These are phyloP conservation scores for Tenualosa thibaudeaui DNA, from an alignment of 2,797 vertebrate genomes.

Conservation along the genomic window DNA sequence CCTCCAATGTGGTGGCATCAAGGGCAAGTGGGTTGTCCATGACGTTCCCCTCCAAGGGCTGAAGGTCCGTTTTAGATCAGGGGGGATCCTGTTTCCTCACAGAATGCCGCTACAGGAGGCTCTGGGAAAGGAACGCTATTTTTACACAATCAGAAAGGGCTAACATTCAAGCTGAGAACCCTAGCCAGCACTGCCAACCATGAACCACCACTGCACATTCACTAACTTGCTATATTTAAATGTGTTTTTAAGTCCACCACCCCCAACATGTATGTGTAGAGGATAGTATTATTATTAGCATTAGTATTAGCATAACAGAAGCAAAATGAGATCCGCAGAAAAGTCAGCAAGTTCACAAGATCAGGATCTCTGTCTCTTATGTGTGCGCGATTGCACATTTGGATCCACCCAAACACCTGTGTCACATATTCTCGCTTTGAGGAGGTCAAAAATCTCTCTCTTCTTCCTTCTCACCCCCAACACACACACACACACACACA, in stretches of 20 bases:
- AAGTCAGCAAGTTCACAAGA: not conserved
- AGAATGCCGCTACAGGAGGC: conserved; percentile 62
- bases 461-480: not conserved
- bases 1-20: not conserved
- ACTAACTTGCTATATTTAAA: conserved; percentile 19
- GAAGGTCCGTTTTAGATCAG: conserved; percentile 52
- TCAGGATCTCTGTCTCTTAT: not conserved
- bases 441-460: not conserved
- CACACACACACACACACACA: conserved; percentile 13
- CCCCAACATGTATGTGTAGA: not conserved
- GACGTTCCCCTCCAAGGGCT: conserved; percentile 46
- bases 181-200: not conserved
- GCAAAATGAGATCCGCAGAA: not conserved
- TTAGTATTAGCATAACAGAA: not conserved
- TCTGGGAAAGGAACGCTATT: conserved; percentile 72
- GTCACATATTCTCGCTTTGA: conserved; percentile 12
- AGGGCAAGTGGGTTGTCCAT: conserved; percentile 43
- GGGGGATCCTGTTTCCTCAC: conserved; percentile 69
- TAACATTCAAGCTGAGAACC: conserved; percentile 39
- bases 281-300: not conserved
- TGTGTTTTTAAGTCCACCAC: not conserved
- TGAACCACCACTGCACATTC: conserved; percentile 4
- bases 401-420: conserved; percentile 15
- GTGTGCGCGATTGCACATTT: not conserved
- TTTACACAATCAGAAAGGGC: conserved; percentile 61